These are phyloP conservation scores for Drosophila robusta DNA, from an alignment of 2,888 invertebrate genomes.

Conservation along the genomic window DNA sequence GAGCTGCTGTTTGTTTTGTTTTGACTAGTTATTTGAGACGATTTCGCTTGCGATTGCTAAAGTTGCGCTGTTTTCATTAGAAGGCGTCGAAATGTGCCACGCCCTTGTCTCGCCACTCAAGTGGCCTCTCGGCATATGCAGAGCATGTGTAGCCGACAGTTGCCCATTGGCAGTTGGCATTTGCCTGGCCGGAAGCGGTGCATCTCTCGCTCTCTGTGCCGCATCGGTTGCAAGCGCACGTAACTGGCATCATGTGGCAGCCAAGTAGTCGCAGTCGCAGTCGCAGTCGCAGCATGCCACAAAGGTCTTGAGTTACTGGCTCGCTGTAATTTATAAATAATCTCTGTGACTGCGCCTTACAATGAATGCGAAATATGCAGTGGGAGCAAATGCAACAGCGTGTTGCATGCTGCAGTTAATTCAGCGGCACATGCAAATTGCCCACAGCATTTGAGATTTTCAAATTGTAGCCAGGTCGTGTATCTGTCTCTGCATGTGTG, in stretches of 20 bases:
- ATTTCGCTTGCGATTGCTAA: conserved; percentile 37
- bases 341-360: conserved; percentile 25
- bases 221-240: conserved; percentile 43
- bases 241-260: conserved; percentile 37
- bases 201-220: conserved; percentile 32
- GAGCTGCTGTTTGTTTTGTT: conserved; percentile 42
- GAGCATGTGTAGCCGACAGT: conserved; percentile 56
- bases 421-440: conserved; percentile 60
- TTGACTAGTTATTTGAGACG: conserved; percentile 56
- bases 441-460: conserved; percentile 46
- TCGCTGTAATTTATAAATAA: conserved; percentile 31
- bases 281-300: conserved; percentile 23
- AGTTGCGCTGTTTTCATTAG: conserved; percentile 35
- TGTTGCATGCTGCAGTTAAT: conserved; percentile 43
- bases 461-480: conserved; percentile 44
- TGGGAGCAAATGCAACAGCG: conserved; percentile 30
- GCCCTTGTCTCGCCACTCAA: conserved; percentile 41
- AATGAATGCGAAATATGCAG: conserved; percentile 45
- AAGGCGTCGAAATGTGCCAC: conserved; percentile 65
- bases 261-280: background rate
- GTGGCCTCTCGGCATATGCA: conserved; percentile 64
- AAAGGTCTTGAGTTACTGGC: conserved; percentile 45
- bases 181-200: conserved; percentile 56
- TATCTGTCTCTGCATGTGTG: conserved; percentile 8
- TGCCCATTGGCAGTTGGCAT: conserved; percentile 23